Evolutionary conservation across 2,888 invertebrate species (phyloP).

Genomic region (Dilophus febrilis): DNA sequence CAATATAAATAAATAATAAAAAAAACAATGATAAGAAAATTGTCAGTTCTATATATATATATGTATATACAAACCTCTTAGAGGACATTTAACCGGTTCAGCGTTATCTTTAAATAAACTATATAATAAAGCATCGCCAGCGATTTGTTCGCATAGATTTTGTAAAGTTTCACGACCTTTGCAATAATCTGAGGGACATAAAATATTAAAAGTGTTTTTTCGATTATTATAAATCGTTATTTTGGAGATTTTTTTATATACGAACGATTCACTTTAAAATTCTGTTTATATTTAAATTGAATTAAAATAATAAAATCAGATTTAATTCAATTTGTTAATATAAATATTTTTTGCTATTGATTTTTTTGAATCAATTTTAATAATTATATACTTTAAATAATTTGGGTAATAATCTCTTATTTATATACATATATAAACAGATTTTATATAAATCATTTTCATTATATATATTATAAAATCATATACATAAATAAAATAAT

Average conservation of each 20-base stretch:
- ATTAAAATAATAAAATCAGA: background rate
- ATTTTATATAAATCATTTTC: no score
- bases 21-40: background rate
- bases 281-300: no score
- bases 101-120: constrained; percentile 83
- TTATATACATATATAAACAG: no score
- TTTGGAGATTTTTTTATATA: no score
- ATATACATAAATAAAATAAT: no score
- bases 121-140: constrained; percentile 74
- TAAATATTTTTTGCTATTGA: background rate
- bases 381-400: no score
- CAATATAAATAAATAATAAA: constrained; percentile 18
- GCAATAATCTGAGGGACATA: constrained; percentile 29
- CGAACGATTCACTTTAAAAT: no score
- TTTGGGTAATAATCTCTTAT: no score
- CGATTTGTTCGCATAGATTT: constrained; percentile 69
- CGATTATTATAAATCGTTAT: constrained; percentile 4
- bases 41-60: background rate
- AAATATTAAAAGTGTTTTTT: constrained; percentile 8
- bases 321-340: constrained; percentile 1
- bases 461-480: no score
- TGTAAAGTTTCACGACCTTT: constrained; percentile 45
- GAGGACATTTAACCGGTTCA: constrained; percentile 73
- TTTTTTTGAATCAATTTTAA: no score
- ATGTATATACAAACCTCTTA: constrained; percentile 27